phyloP scores from a whole-genome alignment of 2,888 invertebrate species.

The Drepana falcataria region DNA sequence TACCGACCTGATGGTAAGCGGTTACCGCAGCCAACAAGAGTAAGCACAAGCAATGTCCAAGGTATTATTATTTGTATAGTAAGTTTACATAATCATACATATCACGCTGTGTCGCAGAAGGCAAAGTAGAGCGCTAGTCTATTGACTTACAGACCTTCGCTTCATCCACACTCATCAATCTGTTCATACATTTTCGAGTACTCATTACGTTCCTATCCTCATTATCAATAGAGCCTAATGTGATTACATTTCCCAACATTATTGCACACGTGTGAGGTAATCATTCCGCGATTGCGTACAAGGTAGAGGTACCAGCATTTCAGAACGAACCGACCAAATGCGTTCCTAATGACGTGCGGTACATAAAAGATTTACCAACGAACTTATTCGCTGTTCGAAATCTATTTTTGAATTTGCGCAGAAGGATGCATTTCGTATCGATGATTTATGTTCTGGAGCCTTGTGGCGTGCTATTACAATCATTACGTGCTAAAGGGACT shows the following conservation, averaged over 20 bases:
- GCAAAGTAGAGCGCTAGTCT: too few species aligned
- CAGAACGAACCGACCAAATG: constrained; percentile 20
- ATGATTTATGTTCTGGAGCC: neutral
- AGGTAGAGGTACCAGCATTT: constrained; percentile 10
- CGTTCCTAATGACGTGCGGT: constrained; percentile 25
- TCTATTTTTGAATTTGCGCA: neutral
- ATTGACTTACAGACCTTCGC: too few species aligned
- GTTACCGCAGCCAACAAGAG: neutral
- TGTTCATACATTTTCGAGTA: neutral
- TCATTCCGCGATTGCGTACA: constrained; percentile 18
- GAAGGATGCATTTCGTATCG: constrained; percentile 1
- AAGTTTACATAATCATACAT: too few species aligned
- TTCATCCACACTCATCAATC: too few species aligned
- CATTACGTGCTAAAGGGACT: too few species aligned
- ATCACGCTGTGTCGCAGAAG: too few species aligned
- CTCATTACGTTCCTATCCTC: neutral
- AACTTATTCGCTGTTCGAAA: constrained; percentile 10
- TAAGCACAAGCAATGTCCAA: too few species aligned
- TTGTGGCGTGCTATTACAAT: too few species aligned
- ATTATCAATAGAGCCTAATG: neutral
- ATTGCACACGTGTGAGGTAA: constrained; percentile 12
- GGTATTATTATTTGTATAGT: too few species aligned
- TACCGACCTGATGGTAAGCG: too few species aligned
- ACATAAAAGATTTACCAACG: constrained; percentile 12
- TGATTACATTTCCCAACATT: neutral